Evolutionary conservation across 2,888 invertebrate species (phyloP).

Genomic region (Tyria jacobaeae): DNA sequence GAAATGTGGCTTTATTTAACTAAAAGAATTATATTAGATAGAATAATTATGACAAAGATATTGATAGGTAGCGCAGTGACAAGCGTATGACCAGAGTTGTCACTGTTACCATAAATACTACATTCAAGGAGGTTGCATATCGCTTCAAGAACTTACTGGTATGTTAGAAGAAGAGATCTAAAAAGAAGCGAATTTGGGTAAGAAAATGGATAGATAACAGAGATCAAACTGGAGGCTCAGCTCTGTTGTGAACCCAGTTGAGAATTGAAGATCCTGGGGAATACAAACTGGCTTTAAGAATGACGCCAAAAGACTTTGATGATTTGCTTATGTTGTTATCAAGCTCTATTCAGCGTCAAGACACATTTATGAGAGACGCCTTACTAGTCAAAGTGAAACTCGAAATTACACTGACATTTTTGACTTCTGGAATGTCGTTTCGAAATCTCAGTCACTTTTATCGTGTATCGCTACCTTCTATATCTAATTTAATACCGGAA

Average conservation of each 20-base stretch:
- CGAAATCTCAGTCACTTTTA: slow-evolving; percentile 46
- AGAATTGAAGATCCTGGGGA: slow-evolving; percentile 40
- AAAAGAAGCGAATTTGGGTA: too few relatives aligned
- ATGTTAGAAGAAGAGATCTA: too few relatives aligned
- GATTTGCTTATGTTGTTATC: slow-evolving; percentile 38
- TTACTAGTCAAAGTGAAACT: slow-evolving; percentile 54
- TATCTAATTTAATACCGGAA: slow-evolving; percentile 50
- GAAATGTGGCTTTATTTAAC: too few relatives aligned
- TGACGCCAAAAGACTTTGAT: slow-evolving; percentile 40
- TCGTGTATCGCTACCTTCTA: slow-evolving; percentile 43
- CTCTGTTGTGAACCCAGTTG: slow-evolving; percentile 39
- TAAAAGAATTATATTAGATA: too few relatives aligned
- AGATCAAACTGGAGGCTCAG: slow-evolving; percentile 44
- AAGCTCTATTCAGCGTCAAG: slow-evolving; percentile 42
- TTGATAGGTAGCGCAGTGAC: too few relatives aligned
- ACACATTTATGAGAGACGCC: slow-evolving; percentile 50
- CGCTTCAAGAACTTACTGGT: too few relatives aligned
- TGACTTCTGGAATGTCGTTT: slow-evolving; percentile 50
- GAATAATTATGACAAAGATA: too few relatives aligned
- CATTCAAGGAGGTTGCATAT: too few relatives aligned
- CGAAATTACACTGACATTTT: slow-evolving; percentile 52
- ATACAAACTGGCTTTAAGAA: slow-evolving; percentile 39
- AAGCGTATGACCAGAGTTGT: too few relatives aligned
- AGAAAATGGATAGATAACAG: slow-evolving; percentile 51
- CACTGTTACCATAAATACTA: too few relatives aligned